These are phyloP conservation scores for Cliona cf. orientalis DNA, from an alignment of 37 sponge, comb jelly and placozoan genomes.

Conservation along the genomic window DNA sequence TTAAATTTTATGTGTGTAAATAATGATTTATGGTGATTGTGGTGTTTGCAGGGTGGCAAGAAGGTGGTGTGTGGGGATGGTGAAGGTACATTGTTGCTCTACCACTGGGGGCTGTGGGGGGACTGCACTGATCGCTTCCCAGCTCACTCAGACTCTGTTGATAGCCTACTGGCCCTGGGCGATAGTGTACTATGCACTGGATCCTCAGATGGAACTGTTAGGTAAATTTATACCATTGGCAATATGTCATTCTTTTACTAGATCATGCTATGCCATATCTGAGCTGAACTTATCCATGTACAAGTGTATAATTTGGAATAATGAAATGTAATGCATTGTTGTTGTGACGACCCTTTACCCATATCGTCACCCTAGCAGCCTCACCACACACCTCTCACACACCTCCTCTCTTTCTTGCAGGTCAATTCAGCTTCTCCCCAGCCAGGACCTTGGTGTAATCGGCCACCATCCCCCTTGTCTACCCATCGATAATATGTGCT, in stretches of 20 bases:
- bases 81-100: slow-evolving; percentile 80
- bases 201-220: slow-evolving; percentile 87
- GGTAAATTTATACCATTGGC: slow-evolving; percentile 26
- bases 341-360: not conserved
- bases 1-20: no score
- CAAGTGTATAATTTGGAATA: not conserved
- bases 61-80: slow-evolving; percentile 95
- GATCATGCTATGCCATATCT: not conserved
- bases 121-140: slow-evolving; percentile 89
- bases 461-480: slow-evolving; percentile 49
- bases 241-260: not conserved
- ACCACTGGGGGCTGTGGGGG: slow-evolving; percentile 91
- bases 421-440: slow-evolving; percentile 74
- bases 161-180: slow-evolving; percentile 52
- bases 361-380: no score
- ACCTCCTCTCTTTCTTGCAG: slow-evolving; percentile 2
- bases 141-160: slow-evolving; percentile 67
- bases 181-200: slow-evolving; percentile 82
- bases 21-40: no score
- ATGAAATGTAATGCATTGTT: not conserved
- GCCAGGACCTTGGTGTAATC: slow-evolving; percentile 35
- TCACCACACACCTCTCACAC: not conserved
- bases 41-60: slow-evolving; percentile 51
- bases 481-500: slow-evolving; percentile 56
- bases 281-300: not conserved